Evolutionary conservation across 2,888 invertebrate genomes (phyloP).

Genomic region (Drosophila affinis): DNA sequence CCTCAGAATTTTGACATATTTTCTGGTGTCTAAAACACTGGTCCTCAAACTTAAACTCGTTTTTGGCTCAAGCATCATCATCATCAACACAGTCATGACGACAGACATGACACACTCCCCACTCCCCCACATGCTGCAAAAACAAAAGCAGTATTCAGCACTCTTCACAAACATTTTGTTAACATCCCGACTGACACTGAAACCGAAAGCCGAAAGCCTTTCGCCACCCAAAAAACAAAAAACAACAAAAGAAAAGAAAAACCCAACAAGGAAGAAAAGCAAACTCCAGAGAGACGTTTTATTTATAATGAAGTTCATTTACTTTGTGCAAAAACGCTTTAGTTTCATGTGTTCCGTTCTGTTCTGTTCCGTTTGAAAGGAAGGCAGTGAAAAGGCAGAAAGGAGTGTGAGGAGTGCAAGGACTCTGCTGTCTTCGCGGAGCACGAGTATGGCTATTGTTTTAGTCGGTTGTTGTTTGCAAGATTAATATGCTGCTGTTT

Average conservation of each 20-base stretch:
- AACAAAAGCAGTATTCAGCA: not conserved
- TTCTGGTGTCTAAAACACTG: not conserved
- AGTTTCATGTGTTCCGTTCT: constrained; percentile 58
- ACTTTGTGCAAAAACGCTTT: constrained; percentile 58
- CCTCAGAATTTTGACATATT: not conserved
- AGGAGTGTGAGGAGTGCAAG: constrained; percentile 39
- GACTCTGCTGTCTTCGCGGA: constrained; percentile 25
- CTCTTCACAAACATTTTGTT: constrained; percentile 19
- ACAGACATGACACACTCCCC: not conserved
- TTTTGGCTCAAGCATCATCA: not conserved
- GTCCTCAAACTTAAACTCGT: not conserved
- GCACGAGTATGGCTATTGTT: constrained; percentile 42
- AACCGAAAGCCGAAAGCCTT: constrained; percentile 43
- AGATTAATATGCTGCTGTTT: constrained; percentile 77
- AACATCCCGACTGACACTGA: constrained; percentile 36
- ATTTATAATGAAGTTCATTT: constrained; percentile 69
- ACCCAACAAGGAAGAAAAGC: constrained; percentile 4
- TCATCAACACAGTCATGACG: not conserved
- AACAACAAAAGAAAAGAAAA: constrained; percentile 6
- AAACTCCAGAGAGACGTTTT: constrained; percentile 25
- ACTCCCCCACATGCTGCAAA: not conserved
- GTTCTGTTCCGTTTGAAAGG: constrained; percentile 42
- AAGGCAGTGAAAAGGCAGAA: constrained; percentile 27
- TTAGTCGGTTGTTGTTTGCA: constrained; percentile 51
- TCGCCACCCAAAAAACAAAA: constrained; percentile 1